phyloP scores from a whole-genome alignment of 2,797 vertebrate species.

The Gymnocypris eckloni region DNA sequence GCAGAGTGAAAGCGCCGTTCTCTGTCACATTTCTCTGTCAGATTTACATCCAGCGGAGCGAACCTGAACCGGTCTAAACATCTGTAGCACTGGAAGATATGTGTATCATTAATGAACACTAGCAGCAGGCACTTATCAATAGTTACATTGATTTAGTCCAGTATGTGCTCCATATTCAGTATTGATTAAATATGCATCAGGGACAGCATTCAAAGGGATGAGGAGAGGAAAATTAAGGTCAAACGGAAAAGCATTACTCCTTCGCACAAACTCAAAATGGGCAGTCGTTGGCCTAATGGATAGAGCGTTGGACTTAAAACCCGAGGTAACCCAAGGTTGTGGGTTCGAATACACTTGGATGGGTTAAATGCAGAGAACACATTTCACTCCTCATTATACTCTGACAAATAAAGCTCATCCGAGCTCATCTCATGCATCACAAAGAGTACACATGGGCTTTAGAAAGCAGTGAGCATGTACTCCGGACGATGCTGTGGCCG shows the following conservation, averaged over 20 bases:
- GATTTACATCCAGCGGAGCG: neutral
- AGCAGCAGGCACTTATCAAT: conserved; percentile 65
- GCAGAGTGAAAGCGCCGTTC: neutral
- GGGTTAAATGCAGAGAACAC: too few species aligned
- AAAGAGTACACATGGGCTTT: neutral
- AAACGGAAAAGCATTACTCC: conserved; percentile 31
- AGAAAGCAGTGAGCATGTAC: neutral
- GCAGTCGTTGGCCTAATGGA: too few species aligned
- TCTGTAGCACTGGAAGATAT: neutral
- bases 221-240: conserved; percentile 48
- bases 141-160: conserved; percentile 68
- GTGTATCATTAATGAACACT: conserved; percentile 66
- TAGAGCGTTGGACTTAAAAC: too few species aligned
- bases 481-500: neutral
- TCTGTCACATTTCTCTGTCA: conserved; percentile 5
- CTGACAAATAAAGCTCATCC: too few species aligned
- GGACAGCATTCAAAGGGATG: conserved; percentile 49
- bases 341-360: too few species aligned
- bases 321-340: too few species aligned
- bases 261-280: conserved; percentile 1
- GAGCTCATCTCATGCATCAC: neutral
- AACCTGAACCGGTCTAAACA: neutral
- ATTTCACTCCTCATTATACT: too few species aligned
- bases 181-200: conserved; percentile 71
- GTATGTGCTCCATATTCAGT: conserved; percentile 58